Percentiles rank a stretch among this genome's conserved stretches.
Conservation (phyloP, 2,797 vertebrate genomes). For the Melanotaenia trifasciata region DNA sequence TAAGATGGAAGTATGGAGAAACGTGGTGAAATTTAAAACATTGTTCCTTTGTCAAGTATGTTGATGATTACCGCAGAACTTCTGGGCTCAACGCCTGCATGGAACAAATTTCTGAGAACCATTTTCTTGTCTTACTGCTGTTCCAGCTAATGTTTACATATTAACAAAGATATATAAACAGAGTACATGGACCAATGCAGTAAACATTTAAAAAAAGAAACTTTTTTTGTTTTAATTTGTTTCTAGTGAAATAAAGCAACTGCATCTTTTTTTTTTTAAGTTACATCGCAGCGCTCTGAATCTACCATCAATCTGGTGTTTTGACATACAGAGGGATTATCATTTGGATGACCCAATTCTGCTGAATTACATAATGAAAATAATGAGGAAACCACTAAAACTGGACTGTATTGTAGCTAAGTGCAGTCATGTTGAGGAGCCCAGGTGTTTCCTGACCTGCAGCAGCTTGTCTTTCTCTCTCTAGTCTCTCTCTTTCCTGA, state of each 20-base stretch:
- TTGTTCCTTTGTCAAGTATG: background rate
- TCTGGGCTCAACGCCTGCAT: too few relatives aligned
- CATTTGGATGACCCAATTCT: background rate
- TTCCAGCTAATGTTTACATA: too few relatives aligned
- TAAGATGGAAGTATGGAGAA: background rate
- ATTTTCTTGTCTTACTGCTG: too few relatives aligned
- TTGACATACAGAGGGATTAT: background rate
- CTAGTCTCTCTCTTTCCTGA: constrained; percentile 73
- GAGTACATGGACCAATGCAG: background rate
- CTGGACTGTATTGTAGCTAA: constrained; percentile 2
- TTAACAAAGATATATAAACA: background rate
- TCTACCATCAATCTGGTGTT: background rate
- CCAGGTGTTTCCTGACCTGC: constrained; percentile 77
- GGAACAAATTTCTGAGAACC: too few relatives aligned
- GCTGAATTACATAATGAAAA: background rate
- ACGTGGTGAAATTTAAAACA: background rate
- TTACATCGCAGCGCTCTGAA: background rate
- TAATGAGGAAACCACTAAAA: background rate
- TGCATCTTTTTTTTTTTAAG: background rate
- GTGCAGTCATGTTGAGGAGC: background rate
- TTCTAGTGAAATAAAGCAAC: background rate
- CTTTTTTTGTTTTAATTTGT: background rate
- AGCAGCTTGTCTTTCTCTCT: constrained; percentile 78
- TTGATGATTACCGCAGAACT: background rate
- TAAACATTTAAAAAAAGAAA: background rate